These are phyloP conservation scores for Drosophila navojoa DNA, from an alignment of 1,140 invertebrate species.

Conservation along the genomic window DNA sequence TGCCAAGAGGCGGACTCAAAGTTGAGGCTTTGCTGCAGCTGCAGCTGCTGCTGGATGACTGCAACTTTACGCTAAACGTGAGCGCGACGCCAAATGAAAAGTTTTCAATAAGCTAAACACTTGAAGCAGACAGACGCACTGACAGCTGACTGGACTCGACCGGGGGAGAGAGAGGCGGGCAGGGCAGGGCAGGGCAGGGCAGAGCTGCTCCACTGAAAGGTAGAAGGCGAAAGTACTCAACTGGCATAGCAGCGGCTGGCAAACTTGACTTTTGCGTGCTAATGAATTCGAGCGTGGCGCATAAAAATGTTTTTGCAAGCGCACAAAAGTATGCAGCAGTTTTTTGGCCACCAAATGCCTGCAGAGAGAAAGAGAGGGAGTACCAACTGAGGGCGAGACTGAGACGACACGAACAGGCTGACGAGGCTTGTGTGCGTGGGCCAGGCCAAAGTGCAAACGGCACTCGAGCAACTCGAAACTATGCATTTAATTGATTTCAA, in stretches of 20 bases:
- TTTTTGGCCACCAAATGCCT: constrained; percentile 11
- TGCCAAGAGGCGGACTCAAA: neutral
- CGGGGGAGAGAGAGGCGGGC: too few relatives aligned
- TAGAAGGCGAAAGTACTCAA: constrained; percentile 5
- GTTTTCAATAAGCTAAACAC: constrained; percentile 81
- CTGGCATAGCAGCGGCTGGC: constrained; percentile 6
- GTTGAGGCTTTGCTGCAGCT: constrained; percentile 5
- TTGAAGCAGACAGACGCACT: constrained; percentile 52
- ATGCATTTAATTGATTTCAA: constrained; percentile 81
- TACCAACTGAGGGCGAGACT: too few relatives aligned
- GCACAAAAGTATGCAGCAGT: constrained; percentile 59
- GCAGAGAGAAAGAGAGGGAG: neutral
- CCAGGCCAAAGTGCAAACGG: constrained; percentile 38
- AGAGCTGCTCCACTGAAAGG: neutral
- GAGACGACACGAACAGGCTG: too few relatives aligned
- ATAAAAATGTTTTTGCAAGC: constrained; percentile 68
- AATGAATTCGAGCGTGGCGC: constrained; percentile 73
- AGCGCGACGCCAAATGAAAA: constrained; percentile 59
- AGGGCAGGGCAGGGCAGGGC: too few relatives aligned
- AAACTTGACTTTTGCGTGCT: constrained; percentile 54
- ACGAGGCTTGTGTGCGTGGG: neutral
- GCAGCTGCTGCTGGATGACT: constrained; percentile 16
- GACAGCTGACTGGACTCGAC: constrained; percentile 13
- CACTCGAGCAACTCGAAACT: constrained; percentile 67
- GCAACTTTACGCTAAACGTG: constrained; percentile 61